Evolutionary conservation across 1,140 invertebrate genomes (phyloP).

Genomic region (Heliothis virescens): DNA sequence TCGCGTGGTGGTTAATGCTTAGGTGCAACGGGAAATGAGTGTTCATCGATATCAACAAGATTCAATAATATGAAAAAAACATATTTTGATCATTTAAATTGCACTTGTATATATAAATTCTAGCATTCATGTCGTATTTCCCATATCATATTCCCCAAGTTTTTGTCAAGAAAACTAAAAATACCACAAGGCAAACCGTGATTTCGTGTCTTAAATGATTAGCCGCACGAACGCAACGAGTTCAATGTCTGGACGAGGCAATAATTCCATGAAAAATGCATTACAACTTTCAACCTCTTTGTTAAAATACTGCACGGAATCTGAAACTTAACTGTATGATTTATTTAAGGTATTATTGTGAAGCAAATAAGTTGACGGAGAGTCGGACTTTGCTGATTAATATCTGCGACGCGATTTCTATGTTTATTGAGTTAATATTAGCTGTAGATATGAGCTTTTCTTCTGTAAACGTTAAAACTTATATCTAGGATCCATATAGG

Average conservation of each 20-base stretch:
- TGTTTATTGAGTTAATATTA: not conserved
- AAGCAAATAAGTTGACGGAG: not conserved
- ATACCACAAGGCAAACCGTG: not conserved
- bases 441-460: not conserved
- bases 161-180: slow-evolving; percentile 4
- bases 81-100: not conserved
- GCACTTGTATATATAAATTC: not conserved
- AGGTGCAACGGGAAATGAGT: no score
- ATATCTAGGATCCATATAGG: not conserved
- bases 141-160: slow-evolving; percentile 17
- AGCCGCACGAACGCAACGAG: slow-evolving; percentile 36
- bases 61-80: no score
- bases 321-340: slow-evolving; percentile 31
- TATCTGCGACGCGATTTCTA: not conserved
- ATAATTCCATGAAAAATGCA: slow-evolving; percentile 47
- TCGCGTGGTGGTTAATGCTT: no score
- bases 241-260: slow-evolving; percentile 40
- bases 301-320: slow-evolving; percentile 33
- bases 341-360: slow-evolving; percentile 19
- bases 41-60: no score
- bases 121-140: not conserved
- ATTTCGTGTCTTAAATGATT: slow-evolving; percentile 41
- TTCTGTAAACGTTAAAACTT: not conserved
- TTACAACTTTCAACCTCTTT: slow-evolving; percentile 42
- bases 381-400: not conserved